Conservation (phyloP, 2,797 vertebrate genomes). For the Novumbra hubbsi region DNA sequence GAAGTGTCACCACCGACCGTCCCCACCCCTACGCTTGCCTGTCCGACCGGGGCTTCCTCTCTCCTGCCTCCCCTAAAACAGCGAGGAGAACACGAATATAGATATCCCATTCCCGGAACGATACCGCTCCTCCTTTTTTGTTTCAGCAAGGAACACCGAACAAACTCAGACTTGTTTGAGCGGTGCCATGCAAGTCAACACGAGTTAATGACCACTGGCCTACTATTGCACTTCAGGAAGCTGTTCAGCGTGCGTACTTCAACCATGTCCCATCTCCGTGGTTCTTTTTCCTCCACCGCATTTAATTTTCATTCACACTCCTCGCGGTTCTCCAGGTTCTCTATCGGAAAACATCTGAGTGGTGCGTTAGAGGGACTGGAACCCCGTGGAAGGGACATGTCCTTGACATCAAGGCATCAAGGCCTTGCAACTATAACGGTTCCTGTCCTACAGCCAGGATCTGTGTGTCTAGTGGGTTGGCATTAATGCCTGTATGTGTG, state of each 20-base stretch:
- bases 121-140: constrained; percentile 11
- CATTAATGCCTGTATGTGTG: constrained; percentile 5
- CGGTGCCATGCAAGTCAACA: too few relatives aligned
- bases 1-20: background rate
- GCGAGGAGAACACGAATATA: constrained; percentile 15
- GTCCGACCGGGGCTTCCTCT: constrained; percentile 22
- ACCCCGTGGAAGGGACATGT: constrained; percentile 23
- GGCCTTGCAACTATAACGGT: constrained; percentile 15
- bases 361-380: constrained; percentile 31
- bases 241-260: background rate
- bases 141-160: background rate
- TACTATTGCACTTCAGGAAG: background rate
- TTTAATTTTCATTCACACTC: constrained; percentile 6
- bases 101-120: constrained; percentile 35
- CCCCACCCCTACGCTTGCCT: constrained; percentile 10
- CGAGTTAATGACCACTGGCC: background rate
- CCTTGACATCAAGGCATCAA: constrained; percentile 23
- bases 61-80: constrained; percentile 19
- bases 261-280: background rate
- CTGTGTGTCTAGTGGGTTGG: constrained; percentile 6
- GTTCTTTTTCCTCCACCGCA: background rate
- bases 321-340: constrained; percentile 33
- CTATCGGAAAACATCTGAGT: constrained; percentile 9
- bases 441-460: background rate
- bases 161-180: too few relatives aligned